These are phyloP conservation scores for Tachystola acroxantha DNA, from an alignment of 2,888 invertebrate genomes.

Conservation along the genomic window DNA sequence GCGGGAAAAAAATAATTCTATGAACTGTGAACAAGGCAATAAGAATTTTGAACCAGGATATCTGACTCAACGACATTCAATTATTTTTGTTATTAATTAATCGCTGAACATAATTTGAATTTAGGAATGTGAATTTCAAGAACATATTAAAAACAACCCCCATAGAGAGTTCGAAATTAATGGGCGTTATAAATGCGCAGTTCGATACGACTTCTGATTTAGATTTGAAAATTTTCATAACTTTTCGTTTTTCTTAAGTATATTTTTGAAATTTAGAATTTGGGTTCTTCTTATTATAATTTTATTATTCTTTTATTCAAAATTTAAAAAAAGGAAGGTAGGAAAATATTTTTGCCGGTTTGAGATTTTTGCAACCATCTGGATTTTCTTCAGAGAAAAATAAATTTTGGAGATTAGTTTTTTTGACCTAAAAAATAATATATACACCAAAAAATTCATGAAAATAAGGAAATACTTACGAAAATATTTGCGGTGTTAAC, in stretches of 20 bases:
- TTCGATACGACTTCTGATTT: too few species aligned
- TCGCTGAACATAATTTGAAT: conserved; percentile 13
- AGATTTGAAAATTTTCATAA: too few species aligned
- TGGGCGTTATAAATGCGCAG: too few species aligned
- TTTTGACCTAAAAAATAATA: too few species aligned
- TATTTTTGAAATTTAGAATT: too few species aligned
- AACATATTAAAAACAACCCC: neutral
- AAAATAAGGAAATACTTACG: conserved; percentile 56
- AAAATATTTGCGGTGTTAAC: conserved; percentile 73
- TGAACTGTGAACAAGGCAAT: conserved; percentile 21
- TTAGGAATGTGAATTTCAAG: neutral
- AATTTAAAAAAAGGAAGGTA: neutral
- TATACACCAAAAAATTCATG: too few species aligned
- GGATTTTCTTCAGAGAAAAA: neutral
- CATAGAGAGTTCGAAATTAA: too few species aligned
- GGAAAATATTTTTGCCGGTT: too few species aligned
- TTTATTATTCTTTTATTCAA: neutral
- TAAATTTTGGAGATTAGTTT: neutral
- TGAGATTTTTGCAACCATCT: conserved; percentile 7
- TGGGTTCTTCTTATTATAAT: too few species aligned
- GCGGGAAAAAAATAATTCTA: conserved; percentile 36
- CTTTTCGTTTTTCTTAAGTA: too few species aligned
- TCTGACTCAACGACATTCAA: conserved; percentile 20
- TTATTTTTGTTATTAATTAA: conserved; percentile 20
- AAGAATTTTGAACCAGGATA: conserved; percentile 9